These are phyloP conservation scores for Silurus lanzhouensis DNA, from an alignment of 2,797 vertebrate genomes.

Conservation along the genomic window DNA sequence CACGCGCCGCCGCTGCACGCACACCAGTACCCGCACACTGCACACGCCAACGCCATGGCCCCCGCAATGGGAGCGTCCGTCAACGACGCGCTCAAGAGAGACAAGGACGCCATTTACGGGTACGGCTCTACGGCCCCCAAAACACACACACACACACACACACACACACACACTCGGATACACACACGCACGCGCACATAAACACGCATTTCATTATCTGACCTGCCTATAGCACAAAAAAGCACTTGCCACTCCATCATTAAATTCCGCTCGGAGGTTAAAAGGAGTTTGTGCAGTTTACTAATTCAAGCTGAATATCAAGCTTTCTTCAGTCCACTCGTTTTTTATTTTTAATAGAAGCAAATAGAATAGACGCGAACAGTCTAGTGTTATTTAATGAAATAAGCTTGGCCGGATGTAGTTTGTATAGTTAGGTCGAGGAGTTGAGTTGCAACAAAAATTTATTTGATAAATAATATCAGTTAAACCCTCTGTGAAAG, in stretches of 20 bases:
- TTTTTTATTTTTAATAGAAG: background rate
- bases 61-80: constrained; percentile 98
- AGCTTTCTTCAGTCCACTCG: background rate
- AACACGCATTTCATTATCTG: constrained; percentile 52
- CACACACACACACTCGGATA: constrained; percentile 10
- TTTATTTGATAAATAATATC: background rate
- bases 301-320: constrained; percentile 2
- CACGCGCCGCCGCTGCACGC: constrained; percentile 96
- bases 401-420: background rate
- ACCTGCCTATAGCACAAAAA: constrained; percentile 31
- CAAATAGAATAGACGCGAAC: background rate
- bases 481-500: background rate
- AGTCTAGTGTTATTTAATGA: background rate
- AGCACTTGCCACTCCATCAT: constrained; percentile 26
- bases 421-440: background rate
- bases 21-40: constrained; percentile 96
- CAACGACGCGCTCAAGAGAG: constrained; percentile 98
- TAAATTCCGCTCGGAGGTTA: constrained; percentile 33
- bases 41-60: constrained; percentile 95
- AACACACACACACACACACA: constrained; percentile 28
- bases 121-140: constrained; percentile 74
- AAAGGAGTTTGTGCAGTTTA: constrained; percentile 33
- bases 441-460: background rate
- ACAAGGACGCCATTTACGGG: constrained; percentile 99
- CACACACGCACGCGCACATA: constrained; percentile 20